Evolutionary conservation across 2,797 vertebrate genomes (phyloP), one percentile per base, ranked within the genome.

Genomic region (Danio jaintianensis): DNA sequence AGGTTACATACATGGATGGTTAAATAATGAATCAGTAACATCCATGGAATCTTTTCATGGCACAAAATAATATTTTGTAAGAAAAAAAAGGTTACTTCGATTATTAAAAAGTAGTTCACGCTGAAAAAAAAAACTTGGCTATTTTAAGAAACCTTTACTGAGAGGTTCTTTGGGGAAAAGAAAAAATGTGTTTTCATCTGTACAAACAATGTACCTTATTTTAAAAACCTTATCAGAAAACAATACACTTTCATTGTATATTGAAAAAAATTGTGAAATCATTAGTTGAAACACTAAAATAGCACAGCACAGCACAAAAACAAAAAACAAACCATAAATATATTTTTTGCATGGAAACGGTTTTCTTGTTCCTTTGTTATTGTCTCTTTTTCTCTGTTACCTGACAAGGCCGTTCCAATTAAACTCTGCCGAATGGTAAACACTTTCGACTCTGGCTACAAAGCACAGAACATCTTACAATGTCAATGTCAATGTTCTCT

Each of bases 331-430:
- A 77, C 6, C 42, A 53, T 68, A 48, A n/a, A 62, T 76, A 48
- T 47, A 47, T 75, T 70, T n/a, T 67, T 75, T 47, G 70, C 48
- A 53, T 64, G 62, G 81, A 79, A 80, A 78, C 69, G 11, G 75
- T 73, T 81, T 79, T 74, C 79, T 77, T 75, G 64, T 71, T 69
- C 22, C 16, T 73, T 74, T 74, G 53, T 75, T 75, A 16, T 38
- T 70, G 12, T 66, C 75, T 75, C 53, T 58, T 43, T 69, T 79
- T 69, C 47, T 75, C 53, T 61, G 56, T 36, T 80, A 83, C 78
- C 82, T 84, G 85, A 80, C 85, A 86, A 85, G 80, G 76, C 76
- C 59, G 53, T 78, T 83, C 66, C 81, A 74, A 85, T 78, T 83
- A 86, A 84, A 86, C 78, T 82, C 59, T 77, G 71, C 84, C 78